phyloP scores from a whole-genome alignment of 2,797 vertebrate species.

The Eutrigla gurnardus region DNA sequence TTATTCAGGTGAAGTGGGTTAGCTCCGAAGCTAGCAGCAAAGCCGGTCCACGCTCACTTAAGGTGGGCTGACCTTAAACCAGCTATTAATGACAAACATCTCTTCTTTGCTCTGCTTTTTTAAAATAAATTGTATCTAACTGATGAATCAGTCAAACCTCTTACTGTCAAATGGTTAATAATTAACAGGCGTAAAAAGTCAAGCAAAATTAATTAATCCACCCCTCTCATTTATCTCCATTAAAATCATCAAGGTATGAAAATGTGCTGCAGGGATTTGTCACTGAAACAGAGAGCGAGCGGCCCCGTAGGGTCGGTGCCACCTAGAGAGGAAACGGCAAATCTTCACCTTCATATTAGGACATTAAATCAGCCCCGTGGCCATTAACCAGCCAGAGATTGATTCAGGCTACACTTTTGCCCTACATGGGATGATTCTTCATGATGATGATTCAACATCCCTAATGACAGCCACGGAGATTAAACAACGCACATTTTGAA shows the following conservation, averaged over 20 bases:
- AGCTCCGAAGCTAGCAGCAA: no score
- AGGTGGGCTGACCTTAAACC: no score
- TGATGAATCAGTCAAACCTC: no score
- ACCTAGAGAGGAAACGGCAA: constrained; percentile 32
- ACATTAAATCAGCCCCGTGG: constrained; percentile 68
- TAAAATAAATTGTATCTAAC: no score
- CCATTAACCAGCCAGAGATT: constrained; percentile 56
- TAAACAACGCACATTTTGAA: constrained; percentile 60
- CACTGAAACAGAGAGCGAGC: constrained; percentile 23
- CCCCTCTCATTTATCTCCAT: background rate
- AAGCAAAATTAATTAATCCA: background rate
- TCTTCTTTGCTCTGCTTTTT: no score
- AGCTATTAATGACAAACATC: no score
- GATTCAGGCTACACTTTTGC: constrained; percentile 55
- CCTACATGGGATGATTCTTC: constrained; percentile 40
- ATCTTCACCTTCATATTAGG: constrained; percentile 49
- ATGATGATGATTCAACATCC: background rate
- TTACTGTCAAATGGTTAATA: no score
- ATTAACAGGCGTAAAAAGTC: no score
- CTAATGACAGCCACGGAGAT: constrained; percentile 57
- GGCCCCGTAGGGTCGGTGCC: constrained; percentile 32
- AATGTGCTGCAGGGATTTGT: background rate
- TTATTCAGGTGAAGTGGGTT: no score
- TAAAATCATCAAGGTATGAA: constrained; percentile 6
- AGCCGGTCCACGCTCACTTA: no score